phyloP scores from a whole-genome alignment of 2,113 vertebrate species.

The Mirza zaza region DNA sequence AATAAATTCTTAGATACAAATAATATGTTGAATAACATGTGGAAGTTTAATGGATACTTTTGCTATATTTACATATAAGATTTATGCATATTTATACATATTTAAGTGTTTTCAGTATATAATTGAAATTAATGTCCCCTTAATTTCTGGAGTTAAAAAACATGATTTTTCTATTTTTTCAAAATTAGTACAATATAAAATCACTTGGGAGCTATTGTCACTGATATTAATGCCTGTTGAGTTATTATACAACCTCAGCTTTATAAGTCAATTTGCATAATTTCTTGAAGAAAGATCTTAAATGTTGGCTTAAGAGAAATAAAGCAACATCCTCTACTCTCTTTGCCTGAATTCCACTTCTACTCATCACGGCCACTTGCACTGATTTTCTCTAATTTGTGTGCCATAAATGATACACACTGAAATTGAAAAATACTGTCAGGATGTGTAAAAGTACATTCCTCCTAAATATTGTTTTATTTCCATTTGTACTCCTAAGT shows the following conservation, averaged over 20 bases:
- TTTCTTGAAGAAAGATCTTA: slow-evolving; percentile 63
- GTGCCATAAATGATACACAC: neutral
- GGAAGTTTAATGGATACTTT: neutral
- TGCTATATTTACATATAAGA: neutral
- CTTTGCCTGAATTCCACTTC: neutral
- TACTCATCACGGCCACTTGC: neutral
- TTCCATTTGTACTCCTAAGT: slow-evolving; percentile 12
- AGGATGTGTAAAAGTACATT: slow-evolving; percentile 32
- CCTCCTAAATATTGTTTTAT: slow-evolving; percentile 12
- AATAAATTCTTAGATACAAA: neutral
- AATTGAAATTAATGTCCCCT: slow-evolving; percentile 43
- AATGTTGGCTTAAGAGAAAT: slow-evolving; percentile 47
- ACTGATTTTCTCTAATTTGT: neutral
- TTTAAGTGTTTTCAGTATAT: neutral
- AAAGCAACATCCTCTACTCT: neutral
- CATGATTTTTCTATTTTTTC: slow-evolving; percentile 51
- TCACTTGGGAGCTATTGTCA: slow-evolving; percentile 42
- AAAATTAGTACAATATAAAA: neutral
- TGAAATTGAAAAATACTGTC: slow-evolving; percentile 24
- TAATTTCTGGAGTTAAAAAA: slow-evolving; percentile 62
- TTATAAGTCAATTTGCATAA: slow-evolving; percentile 38
- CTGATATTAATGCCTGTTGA: slow-evolving; percentile 62
- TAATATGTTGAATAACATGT: neutral
- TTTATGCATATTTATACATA: slow-evolving; percentile 31
- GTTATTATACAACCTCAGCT: slow-evolving; percentile 56